Conservation (phyloP, 2,797 vertebrate genomes). For the Cirrhinus molitorella region DNA sequence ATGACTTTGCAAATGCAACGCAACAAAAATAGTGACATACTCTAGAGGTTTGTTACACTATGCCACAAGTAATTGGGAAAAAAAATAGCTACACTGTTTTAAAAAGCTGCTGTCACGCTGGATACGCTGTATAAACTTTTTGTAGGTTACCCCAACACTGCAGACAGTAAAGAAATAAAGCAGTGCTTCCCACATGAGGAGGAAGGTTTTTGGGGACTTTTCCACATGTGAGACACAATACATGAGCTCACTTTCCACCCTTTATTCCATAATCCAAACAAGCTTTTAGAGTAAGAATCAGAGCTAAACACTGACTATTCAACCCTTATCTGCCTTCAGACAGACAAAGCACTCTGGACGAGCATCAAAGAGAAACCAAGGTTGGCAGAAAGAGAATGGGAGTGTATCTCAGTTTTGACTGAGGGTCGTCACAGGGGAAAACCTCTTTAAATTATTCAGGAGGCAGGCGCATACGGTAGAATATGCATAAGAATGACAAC, state of each 20-base stretch:
- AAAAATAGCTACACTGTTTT: not conserved
- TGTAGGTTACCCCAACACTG: not conserved
- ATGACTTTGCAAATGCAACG: not conserved
- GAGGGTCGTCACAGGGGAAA: conserved; percentile 49
- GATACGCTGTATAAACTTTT: not conserved
- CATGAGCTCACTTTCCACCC: conserved; percentile 43
- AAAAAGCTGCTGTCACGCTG: not conserved
- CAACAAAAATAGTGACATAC: not conserved
- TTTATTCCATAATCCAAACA: conserved; percentile 55
- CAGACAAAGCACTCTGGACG: conserved; percentile 51
- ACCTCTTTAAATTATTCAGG: conserved; percentile 54
- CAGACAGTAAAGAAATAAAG: not conserved
- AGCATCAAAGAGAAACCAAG: conserved; percentile 50
- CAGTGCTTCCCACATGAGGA: not conserved
- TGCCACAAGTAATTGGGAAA: not conserved
- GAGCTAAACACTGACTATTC: conserved; percentile 35
- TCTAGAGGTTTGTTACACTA: not conserved
- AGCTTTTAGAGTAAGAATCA: conserved; percentile 28
- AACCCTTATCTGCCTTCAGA: conserved; percentile 54
- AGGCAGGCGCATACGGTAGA: conserved; percentile 17
- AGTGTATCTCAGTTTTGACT: conserved; percentile 40
- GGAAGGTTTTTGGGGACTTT: conserved; percentile 18
- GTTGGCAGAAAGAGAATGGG: conserved; percentile 4
- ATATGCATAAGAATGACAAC: conserved; percentile 47
- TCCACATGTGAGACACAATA: conserved; percentile 46